These are phyloP conservation scores for Xestobium rufovillosum DNA, from an alignment of 2,888 invertebrate genomes.

Conservation along the genomic window DNA sequence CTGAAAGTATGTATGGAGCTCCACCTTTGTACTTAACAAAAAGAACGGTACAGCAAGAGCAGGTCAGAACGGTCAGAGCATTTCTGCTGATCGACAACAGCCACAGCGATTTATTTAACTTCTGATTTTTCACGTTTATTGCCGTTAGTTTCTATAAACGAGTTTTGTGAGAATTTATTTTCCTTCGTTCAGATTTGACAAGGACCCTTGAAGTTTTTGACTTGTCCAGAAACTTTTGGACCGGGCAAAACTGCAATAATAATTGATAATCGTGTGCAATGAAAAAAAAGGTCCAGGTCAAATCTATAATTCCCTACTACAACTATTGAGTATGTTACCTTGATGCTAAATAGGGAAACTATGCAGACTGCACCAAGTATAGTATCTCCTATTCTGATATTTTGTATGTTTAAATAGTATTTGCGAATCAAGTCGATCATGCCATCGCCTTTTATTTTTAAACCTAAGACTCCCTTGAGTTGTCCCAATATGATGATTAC, in stretches of 20 bases:
- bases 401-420: slow-evolving; percentile 44
- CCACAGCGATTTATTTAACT: slow-evolving; percentile 57
- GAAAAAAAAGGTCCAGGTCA: too few relatives aligned
- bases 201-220: too few relatives aligned
- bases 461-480: slow-evolving; percentile 65
- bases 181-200: too few relatives aligned
- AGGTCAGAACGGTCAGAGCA: slow-evolving; percentile 63
- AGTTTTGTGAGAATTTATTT: too few relatives aligned
- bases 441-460: slow-evolving; percentile 60
- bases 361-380: slow-evolving; percentile 60
- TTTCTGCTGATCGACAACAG: slow-evolving; percentile 70
- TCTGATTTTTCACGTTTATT: slow-evolving; percentile 41
- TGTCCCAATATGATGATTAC: slow-evolving; percentile 70
- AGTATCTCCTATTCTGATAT: slow-evolving; percentile 55
- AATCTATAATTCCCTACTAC: too few relatives aligned
- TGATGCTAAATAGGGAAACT: slow-evolving; percentile 54
- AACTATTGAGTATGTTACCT: slow-evolving; percentile 49
- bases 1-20: slow-evolving; percentile 57
- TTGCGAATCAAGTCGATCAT: slow-evolving; percentile 53
- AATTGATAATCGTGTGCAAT: too few relatives aligned
- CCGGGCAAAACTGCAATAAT: too few relatives aligned
- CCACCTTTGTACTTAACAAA: slow-evolving; percentile 34
- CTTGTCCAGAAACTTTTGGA: too few relatives aligned
- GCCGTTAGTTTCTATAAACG: slow-evolving; percentile 58
- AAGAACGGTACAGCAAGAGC: slow-evolving; percentile 42